Conservation (phyloP, 2,797 vertebrate species). For the Buceros bicornis region DNA sequence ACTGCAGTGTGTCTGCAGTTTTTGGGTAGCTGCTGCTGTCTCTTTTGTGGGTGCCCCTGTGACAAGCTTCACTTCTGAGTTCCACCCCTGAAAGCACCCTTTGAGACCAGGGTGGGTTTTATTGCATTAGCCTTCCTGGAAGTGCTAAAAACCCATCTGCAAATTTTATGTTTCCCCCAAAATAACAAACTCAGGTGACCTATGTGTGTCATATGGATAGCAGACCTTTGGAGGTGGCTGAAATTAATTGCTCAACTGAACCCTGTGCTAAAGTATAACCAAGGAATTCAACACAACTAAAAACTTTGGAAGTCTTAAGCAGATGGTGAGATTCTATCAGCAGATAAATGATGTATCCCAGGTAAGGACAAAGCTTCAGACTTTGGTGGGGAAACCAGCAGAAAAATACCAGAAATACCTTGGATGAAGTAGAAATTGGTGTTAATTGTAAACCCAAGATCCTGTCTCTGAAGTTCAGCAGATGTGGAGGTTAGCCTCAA, state of each 20-base stretch:
- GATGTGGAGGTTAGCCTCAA: not conserved
- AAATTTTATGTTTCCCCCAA: not conserved
- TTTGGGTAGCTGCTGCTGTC: too few relatives aligned
- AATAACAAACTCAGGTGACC: not conserved
- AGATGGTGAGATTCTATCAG: not conserved
- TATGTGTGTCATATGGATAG: rapidly evolving
- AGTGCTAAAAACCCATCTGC: not conserved
- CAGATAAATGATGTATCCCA: not conserved
- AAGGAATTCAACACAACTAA: not conserved
- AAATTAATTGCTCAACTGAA: not conserved
- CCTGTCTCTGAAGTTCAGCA: not conserved
- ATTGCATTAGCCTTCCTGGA: not conserved
- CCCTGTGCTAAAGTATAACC: not conserved
- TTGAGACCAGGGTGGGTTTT: not conserved
- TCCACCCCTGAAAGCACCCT: not conserved
- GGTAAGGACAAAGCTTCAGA: not conserved
- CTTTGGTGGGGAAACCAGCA: not conserved
- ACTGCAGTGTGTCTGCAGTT: too few relatives aligned
- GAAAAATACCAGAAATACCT: not conserved
- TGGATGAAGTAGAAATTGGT: not conserved
- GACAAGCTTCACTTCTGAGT: not conserved
- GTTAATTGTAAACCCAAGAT: not conserved
- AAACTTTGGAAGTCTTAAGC: not conserved
- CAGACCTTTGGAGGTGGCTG: not conserved
- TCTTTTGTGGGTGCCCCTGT: too few relatives aligned